Base-by-base conservation (phyloP, 2,888 invertebrate genomes). In the Endotricha flammealis region DNA sequence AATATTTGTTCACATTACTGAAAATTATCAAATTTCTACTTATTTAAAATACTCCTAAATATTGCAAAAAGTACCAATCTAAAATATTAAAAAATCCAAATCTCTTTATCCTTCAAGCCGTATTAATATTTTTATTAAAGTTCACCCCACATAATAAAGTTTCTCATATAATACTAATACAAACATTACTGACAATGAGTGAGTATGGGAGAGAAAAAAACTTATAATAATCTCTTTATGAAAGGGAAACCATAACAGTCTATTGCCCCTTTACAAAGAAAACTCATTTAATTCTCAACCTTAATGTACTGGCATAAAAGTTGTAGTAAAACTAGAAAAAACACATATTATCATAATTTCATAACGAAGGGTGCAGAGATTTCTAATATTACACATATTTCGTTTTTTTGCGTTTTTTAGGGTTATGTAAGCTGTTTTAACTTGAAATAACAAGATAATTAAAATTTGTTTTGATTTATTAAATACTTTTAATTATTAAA, bases 311-410 rank as follows among this genome's bases (percentile, higher is more conserved):
- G 30, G 12, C 39, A 47, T 51, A 55, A 53, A 42, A 31, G 36
- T 38, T 22, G 12, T 13, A 22, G 8, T 16, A 34, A 34, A 34
- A 12, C 12, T 12, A 12, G n/a, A 28, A 34, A 28, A 29, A 35
- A 29, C 42, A 41, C 35, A 46, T 38, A 76, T 80, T 80, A 77
- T 58, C 78, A 81, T 83, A 83, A 81, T 81, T 78, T 75, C 75
- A 77, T 80, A 83, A 74, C 70, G 65, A 74, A 69, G 77, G 79
- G 75, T 53, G 73, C 58, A 59, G 62, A 61, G 67, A 73, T 76
- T 78, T 75, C 74, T 78, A 75, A 79, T 82, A 81, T 58, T 58
- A 41, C 44, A 74, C 71, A 66, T 75, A 74, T 75, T 78, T 68
- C 67, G 72, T 71, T 78, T 73, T 81, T 76, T 78, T 76, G 65